These are phyloP conservation scores for Tyrophagus putrescentiae DNA, from an alignment of 1,140 invertebrate species.

Conservation along the genomic window DNA sequence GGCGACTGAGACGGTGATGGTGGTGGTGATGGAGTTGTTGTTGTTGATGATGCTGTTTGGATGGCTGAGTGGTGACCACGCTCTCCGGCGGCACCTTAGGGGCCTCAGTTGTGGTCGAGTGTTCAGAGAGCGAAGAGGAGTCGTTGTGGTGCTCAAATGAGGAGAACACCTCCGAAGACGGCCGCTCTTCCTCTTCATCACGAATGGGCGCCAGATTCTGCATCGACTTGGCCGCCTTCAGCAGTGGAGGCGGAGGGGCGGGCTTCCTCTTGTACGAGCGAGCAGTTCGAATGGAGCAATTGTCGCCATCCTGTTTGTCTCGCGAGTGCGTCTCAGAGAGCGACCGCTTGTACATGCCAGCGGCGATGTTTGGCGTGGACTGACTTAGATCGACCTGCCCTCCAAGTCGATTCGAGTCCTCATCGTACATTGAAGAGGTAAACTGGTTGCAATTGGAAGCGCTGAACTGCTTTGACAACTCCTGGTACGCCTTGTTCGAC, in stretches of 20 bases:
- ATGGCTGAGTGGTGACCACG: not conserved
- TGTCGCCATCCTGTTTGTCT: not conserved
- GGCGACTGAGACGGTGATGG: not conserved
- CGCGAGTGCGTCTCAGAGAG: not conserved
- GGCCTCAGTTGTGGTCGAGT: not conserved
- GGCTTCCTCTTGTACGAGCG: constrained; percentile 11
- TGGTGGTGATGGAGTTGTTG: not conserved
- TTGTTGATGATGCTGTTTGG: not conserved
- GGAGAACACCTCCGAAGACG: not conserved
- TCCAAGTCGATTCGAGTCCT: not conserved
- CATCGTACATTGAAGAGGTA: not conserved
- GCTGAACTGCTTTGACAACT: not conserved
- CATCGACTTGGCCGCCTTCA: not conserved
- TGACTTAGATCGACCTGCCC: constrained; percentile 9
- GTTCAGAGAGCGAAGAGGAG: not conserved
- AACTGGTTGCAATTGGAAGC: not conserved
- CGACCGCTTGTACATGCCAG: not conserved
- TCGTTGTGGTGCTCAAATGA: not conserved
- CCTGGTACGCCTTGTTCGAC: constrained; percentile 18
- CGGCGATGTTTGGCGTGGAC: constrained; percentile 3
- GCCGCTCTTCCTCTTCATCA: not conserved
- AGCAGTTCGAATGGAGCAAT: not conserved
- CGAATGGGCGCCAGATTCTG: not conserved
- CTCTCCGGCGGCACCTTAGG: not conserved
- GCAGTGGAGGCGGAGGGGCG: constrained; percentile 18